Evolutionary conservation across 1,140 invertebrate genomes (phyloP), one percentile per base, ranked within the genome.

Genomic region (Pseudomyrmex gracilis): DNA sequence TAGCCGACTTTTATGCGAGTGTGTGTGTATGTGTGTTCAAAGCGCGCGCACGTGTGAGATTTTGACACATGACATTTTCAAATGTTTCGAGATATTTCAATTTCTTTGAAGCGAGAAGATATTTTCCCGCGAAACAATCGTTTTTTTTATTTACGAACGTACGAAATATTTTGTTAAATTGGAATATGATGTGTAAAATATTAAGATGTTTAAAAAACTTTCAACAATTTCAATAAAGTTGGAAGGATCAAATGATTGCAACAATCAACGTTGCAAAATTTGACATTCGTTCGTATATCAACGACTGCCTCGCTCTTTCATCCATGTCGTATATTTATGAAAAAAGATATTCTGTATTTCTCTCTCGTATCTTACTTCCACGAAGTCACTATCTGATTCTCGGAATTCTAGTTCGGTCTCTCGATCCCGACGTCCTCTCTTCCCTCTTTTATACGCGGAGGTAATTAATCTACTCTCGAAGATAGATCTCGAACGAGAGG

Each of bases 1-100:
- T 93, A 93, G 91, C 71, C 78, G 91, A 93, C 92, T 93, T 93
- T 93, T 91, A 92, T 85, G 89, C 90, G 13, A 9, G 12, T 0
- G 12, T 51, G 13, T 13, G 5, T 34, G 34, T 34, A 34, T 34
- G 34, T 34, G 34, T 34, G 34, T 34, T 34, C 34, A 5, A 34
- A 34, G 34, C 34, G 34, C 34, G 34, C 34, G 34, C 34, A 34
- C 34, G 5, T 34, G 34, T 34, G 34, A 34, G 34, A 34, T 34
- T 34, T 34, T 34, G 34, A 34, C 34, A 34, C 34, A 34, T 34
- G 34, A 34, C 34, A 34, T 34, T 34, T 34, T 34, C 34, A 34
- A 34, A 34, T 34, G 34, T 34, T 34, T 34, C 7, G 34, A 34
- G 5, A 34, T 34, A 34, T 34, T 34, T 34, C 34, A 34, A 34